Conservation (phyloP, 2,113 vertebrate species). For the Cheilinus undulatus region DNA sequence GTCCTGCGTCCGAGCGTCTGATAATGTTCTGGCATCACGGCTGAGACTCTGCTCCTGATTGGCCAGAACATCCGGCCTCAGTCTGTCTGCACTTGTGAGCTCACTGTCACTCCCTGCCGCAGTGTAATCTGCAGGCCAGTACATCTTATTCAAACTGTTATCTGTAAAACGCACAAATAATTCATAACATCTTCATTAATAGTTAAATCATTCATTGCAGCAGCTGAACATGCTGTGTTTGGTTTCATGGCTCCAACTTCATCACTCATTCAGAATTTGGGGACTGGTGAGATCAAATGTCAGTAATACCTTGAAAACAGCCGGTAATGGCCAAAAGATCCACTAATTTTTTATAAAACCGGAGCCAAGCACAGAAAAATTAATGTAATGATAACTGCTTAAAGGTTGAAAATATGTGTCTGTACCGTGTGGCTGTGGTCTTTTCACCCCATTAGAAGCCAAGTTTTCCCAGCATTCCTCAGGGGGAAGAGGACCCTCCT, state of each 20-base stretch:
- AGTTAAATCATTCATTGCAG: no score
- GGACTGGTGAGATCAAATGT: no score
- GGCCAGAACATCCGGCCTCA: constrained; percentile 63
- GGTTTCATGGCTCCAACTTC: no score
- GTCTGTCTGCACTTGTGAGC: constrained; percentile 51
- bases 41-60: constrained; percentile 46
- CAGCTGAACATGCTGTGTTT: no score
- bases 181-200: fast-evolving
- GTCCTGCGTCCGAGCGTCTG: constrained; percentile 72
- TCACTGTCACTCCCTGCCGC: constrained; percentile 75
- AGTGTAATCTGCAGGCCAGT: constrained; percentile 86
- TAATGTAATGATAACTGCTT: neutral
- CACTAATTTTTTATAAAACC: no score
- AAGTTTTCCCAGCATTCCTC: constrained; percentile 90
- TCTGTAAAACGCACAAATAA: constrained; percentile 60
- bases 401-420: neutral
- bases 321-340: no score
- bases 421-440: constrained; percentile 68
- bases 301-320: no score
- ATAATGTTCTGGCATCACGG: neutral
- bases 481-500: constrained; percentile 83
- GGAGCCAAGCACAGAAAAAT: neutral
- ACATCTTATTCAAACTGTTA: constrained; percentile 74
- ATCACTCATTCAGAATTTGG: no score
- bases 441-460: constrained; percentile 74